A percentile compares a stretch with the other conserved stretches of the same genome.
Conservation (phyloP, 2,797 vertebrate genomes). For the Lemur catta region DNA sequence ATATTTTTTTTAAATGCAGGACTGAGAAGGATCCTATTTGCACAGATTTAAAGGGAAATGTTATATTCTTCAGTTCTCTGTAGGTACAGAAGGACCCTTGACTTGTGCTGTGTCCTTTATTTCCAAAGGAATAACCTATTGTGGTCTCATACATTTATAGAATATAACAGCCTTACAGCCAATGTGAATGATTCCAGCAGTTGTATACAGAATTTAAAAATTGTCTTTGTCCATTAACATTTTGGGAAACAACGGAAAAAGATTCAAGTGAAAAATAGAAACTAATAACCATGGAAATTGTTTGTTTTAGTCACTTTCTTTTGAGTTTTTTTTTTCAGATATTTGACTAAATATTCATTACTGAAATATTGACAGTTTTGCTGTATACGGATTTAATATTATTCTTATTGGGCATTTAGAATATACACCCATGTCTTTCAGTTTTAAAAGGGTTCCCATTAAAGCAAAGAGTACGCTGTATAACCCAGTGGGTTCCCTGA, state of each 20-base stretch:
- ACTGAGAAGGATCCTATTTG: neutral
- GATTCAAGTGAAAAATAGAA: neutral
- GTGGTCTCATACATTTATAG: neutral
- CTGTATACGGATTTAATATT: neutral
- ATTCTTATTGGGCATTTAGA: neutral
- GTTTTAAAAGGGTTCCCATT: neutral
- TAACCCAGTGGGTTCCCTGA: neutral
- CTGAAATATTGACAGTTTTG: neutral
- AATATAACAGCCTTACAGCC: neutral
- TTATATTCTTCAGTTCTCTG: neutral
- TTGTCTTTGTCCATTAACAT: conserved; percentile 5
- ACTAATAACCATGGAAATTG: neutral
- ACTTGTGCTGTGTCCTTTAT: neutral
- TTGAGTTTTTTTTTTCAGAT: conserved; percentile 50
- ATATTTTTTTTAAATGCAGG: neutral
- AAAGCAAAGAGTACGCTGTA: neutral
- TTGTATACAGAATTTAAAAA: neutral
- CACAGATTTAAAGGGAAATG: neutral
- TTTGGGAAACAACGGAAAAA: neutral
- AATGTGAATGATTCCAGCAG: neutral
- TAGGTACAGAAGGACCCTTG: neutral
- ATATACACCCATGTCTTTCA: neutral
- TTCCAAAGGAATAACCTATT: neutral
- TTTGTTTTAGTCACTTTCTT: conserved; percentile 1
- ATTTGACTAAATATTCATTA: neutral